A percentile compares a stretch with the other conserved stretches of the same genome.
Evolutionary conservation across 2,797 vertebrate species (phyloP).

Genomic region (Danio kyathit): DNA sequence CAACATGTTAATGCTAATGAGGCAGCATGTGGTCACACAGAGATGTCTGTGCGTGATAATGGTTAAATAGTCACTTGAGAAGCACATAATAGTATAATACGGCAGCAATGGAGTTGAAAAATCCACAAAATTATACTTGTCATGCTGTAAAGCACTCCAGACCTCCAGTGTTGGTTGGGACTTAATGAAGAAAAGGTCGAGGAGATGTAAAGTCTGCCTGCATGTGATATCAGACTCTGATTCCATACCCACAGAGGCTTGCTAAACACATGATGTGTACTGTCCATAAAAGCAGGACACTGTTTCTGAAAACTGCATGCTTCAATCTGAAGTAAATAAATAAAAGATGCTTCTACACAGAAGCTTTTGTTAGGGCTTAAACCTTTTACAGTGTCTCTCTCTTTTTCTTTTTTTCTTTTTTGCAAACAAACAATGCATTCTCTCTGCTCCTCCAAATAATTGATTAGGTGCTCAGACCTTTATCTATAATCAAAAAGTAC

Average conservation of each 20-base stretch:
- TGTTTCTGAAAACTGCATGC: neutral
- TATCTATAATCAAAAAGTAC: neutral
- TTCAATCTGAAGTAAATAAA: neutral
- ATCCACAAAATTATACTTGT: conserved; percentile 17
- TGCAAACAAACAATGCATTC: no score
- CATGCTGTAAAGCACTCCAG: neutral
- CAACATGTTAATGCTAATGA: conserved; percentile 42
- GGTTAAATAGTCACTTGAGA: conserved; percentile 32
- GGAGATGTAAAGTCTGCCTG: neutral
- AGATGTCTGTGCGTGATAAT: conserved; percentile 23
- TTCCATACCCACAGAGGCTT: neutral
- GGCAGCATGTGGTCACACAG: conserved; percentile 6
- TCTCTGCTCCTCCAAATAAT: no score
- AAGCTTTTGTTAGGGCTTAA: neutral
- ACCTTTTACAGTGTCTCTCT: neutral
- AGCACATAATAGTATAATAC: conserved; percentile 12
- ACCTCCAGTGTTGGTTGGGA: conserved; percentile 1
- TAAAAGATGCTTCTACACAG: neutral
- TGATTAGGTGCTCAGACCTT: neutral
- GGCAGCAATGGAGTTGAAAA: neutral
- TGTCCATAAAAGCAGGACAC: neutral
- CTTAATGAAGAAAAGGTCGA: neutral
- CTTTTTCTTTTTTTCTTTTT: neutral
- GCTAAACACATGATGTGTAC: neutral
- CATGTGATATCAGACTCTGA: neutral